phyloP scores from a whole-genome alignment of 1,140 invertebrate genomes.

The Drosophila arizonae region DNA sequence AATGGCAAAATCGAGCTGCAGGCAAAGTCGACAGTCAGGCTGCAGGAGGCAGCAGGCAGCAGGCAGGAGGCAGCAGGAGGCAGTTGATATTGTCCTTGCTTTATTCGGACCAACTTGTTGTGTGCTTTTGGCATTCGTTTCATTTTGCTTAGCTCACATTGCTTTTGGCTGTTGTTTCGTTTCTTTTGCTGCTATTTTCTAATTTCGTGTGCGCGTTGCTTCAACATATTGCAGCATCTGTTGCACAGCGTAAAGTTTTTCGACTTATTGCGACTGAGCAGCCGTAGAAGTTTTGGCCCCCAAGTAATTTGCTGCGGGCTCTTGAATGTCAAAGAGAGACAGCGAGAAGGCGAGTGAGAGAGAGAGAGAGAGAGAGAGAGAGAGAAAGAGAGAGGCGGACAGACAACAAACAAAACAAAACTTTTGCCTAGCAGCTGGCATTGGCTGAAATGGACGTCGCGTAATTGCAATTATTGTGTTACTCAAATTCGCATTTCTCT shows the following conservation, averaged over 20 bases:
- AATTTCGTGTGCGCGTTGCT: slow-evolving; percentile 56
- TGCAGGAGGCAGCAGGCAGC: no score
- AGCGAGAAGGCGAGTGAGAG: no score
- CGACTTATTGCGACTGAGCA: slow-evolving; percentile 28
- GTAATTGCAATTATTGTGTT: slow-evolving; percentile 74
- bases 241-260: slow-evolving; percentile 56
- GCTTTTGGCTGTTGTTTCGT: slow-evolving; percentile 24
- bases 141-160: neutral
- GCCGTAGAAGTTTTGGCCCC: slow-evolving; percentile 30
- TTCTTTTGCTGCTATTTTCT: slow-evolving; percentile 52
- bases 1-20: slow-evolving; percentile 64
- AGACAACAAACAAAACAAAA: slow-evolving; percentile 21
- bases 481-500: slow-evolving; percentile 63
- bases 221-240: slow-evolving; percentile 73
- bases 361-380: neutral
- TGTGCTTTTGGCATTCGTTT: slow-evolving; percentile 9
- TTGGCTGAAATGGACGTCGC: slow-evolving; percentile 46
- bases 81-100: slow-evolving; percentile 5
- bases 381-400: neutral
- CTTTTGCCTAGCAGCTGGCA: slow-evolving; percentile 38
- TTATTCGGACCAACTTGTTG: slow-evolving; percentile 44
- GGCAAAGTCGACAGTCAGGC: slow-evolving; percentile 7
- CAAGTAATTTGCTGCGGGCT: slow-evolving; percentile 38
- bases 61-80: neutral
- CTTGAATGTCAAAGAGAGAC: neutral